Evolutionary conservation across 2,113 vertebrate genomes (phyloP).

Genomic region (Siniperca knerii): DNA sequence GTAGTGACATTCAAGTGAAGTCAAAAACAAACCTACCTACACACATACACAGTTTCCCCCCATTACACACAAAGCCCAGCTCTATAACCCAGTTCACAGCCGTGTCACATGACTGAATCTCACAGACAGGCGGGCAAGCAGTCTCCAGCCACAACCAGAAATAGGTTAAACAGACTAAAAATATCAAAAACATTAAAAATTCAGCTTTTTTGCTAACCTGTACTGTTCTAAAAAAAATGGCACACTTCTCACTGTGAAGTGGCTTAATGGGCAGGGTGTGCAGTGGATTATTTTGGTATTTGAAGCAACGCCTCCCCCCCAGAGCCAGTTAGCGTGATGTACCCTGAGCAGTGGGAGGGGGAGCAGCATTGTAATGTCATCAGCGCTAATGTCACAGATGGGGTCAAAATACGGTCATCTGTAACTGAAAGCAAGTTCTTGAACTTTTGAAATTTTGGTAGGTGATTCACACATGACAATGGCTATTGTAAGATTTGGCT

Average conservation of each 20-base stretch:
- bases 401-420: slow-evolving; percentile 48
- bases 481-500: neutral
- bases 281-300: slow-evolving; percentile 66
- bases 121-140: slow-evolving; percentile 76
- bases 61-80: slow-evolving; percentile 53
- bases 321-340: slow-evolving; percentile 17
- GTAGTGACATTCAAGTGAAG: slow-evolving; percentile 4
- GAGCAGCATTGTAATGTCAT: slow-evolving; percentile 41
- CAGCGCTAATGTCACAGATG: slow-evolving; percentile 49
- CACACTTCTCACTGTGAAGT: slow-evolving; percentile 69
- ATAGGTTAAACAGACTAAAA: slow-evolving; percentile 87
- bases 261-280: slow-evolving; percentile 64
- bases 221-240: slow-evolving; percentile 77
- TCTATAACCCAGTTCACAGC: slow-evolving; percentile 83
- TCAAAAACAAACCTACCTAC: slow-evolving; percentile 24
- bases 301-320: slow-evolving; percentile 26
- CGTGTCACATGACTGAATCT: slow-evolving; percentile 80
- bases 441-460: slow-evolving; percentile 1
- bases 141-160: slow-evolving; percentile 84
- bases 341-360: slow-evolving; percentile 29
- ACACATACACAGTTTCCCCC: slow-evolving; percentile 1
- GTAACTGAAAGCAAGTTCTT: slow-evolving; percentile 19
- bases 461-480: neutral
- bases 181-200: slow-evolving; percentile 85
- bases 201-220: slow-evolving; percentile 81